Percentiles rank a stretch among this genome's conserved stretches.
phyloP scores from a whole-genome alignment of 2,797 vertebrate species.

The Macroramphosus scolopax region DNA sequence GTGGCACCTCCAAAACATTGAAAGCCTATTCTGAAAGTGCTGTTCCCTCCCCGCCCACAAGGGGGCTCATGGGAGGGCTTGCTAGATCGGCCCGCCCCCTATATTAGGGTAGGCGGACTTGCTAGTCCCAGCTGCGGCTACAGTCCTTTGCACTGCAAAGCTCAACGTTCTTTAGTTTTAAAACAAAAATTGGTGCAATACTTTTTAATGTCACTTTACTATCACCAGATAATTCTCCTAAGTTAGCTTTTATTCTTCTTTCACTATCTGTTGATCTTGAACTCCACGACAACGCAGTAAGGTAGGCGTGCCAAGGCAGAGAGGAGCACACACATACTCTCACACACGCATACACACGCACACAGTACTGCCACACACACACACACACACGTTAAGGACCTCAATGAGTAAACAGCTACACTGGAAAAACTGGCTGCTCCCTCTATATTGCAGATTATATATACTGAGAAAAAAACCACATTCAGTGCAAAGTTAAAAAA shows the following conservation, averaged over 20 bases:
- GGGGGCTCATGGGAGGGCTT: constrained; percentile 61
- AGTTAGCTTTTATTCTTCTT: constrained; percentile 80
- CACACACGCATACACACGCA: constrained; percentile 33
- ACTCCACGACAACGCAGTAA: constrained; percentile 91
- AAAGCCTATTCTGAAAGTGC: constrained; percentile 99
- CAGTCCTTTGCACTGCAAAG: constrained; percentile 97
- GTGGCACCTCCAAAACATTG: constrained; percentile 91
- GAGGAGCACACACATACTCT: constrained; percentile 85
- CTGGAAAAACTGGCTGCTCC: constrained; percentile 88
- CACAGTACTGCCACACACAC: constrained; percentile 26
- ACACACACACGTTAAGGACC: constrained; percentile 80
- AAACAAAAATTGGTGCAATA: constrained; percentile 96
- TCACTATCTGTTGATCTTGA: constrained; percentile 87
- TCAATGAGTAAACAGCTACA: constrained; percentile 98
- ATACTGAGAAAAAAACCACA: constrained; percentile 87
- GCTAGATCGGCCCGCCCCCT: constrained; percentile 66
- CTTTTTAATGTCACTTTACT: constrained; percentile 81
- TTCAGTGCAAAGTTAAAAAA: constrained; percentile 98
- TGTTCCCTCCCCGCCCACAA: constrained; percentile 83
- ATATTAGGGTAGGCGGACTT: constrained; percentile 83
- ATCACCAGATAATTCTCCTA: constrained; percentile 88
- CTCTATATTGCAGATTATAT: constrained; percentile 85
- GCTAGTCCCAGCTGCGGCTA: constrained; percentile 98
- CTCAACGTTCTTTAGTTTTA: constrained; percentile 96
- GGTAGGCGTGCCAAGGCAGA: constrained; percentile 97